Conservation (phyloP, 2,797 vertebrate species). For the Anabas testudineus region DNA sequence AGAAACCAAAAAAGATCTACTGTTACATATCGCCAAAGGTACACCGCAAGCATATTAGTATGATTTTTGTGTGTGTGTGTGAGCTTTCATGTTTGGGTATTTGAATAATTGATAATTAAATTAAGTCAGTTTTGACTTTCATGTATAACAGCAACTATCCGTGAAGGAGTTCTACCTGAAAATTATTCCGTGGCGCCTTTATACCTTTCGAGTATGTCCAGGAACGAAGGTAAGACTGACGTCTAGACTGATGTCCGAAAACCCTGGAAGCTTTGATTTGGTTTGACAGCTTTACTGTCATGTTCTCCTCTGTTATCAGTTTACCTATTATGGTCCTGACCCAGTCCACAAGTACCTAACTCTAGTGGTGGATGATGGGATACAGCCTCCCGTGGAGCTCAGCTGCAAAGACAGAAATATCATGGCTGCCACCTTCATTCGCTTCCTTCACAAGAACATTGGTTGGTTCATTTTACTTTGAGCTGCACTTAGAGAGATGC, state of each 20-base stretch:
- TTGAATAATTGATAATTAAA: neutral
- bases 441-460: constrained; percentile 98
- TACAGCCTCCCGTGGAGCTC: constrained; percentile 97
- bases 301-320: constrained; percentile 78
- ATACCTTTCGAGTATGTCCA: constrained; percentile 97
- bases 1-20: constrained; percentile 99
- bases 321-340: constrained; percentile 95
- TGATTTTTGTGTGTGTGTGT: neutral
- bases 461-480: constrained; percentile 82
- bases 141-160: constrained; percentile 92
- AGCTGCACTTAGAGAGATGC: neutral
- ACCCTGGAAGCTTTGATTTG: neutral
- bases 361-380: constrained; percentile 97
- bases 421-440: constrained; percentile 98
- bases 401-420: constrained; percentile 99
- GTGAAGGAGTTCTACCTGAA: constrained; percentile 99
- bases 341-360: constrained; percentile 96
- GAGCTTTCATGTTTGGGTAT: neutral
- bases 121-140: constrained; percentile 11
- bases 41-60: neutral
- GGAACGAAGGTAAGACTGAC: constrained; percentile 92
- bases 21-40: constrained; percentile 99
- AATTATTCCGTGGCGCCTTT: constrained; percentile 99
- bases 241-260: constrained; percentile 8
- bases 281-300: neutral